A percentile compares a stretch with the other conserved stretches of the same genome.
These are phyloP conservation scores for Haemorhous mexicanus DNA, from an alignment of 2,113 vertebrate genomes.

Conservation along the genomic window DNA sequence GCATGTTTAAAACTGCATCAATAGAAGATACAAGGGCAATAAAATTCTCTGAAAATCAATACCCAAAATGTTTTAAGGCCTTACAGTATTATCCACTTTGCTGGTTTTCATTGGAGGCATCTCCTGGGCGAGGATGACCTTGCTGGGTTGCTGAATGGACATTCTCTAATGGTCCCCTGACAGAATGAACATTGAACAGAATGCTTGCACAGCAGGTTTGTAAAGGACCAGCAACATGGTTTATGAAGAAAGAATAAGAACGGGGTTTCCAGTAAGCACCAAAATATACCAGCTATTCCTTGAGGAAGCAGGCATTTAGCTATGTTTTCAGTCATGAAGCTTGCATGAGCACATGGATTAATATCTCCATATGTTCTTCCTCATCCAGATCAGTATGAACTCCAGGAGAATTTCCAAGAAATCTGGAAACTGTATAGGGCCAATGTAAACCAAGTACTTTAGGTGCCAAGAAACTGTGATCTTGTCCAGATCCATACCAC, in stretches of 20 bases:
- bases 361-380: neutral
- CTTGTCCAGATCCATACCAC: constrained; percentile 31
- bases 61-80: neutral
- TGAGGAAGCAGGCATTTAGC: neutral
- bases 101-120: neutral
- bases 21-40: neutral
- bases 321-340: neutral
- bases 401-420: constrained; percentile 49
- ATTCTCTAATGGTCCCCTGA: neutral
- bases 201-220: neutral
- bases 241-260: neutral
- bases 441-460: constrained; percentile 31
- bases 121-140: neutral
- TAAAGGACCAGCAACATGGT: neutral
- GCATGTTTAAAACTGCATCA: neutral
- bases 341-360: neutral
- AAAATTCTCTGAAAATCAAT: constrained; percentile 7
- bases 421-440: constrained; percentile 39
- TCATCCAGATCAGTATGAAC: constrained; percentile 25
- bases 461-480: constrained; percentile 41
- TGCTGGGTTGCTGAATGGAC: neutral
- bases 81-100: neutral
- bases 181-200: neutral
- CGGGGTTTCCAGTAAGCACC: neutral
- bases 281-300: neutral